Evolutionary conservation across 1,140 invertebrate species (phyloP), one percentile per base, ranked within the genome.

Genomic region (Lucilia cuprina): DNA sequence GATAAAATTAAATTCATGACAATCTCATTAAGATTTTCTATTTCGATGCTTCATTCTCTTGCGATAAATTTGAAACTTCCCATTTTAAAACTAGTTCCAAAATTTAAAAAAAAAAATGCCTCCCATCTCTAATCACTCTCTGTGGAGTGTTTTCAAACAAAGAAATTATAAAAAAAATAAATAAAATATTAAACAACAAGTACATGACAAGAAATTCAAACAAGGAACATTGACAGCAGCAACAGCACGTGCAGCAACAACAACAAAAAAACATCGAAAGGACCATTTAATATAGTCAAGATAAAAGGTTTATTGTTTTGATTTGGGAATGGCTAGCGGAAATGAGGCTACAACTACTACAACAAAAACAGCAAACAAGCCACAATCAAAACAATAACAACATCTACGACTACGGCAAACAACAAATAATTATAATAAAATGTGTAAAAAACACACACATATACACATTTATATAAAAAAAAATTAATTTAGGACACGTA

Each of bases 401-500:
- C 25, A 30, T 30, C 25, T 30, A 30, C 25, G 25, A 41, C 41
- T 41, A 41, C 41, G 7, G 7, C 41, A 41, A 60, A 60, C 50
- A 60, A 60, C 50, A 60, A 60, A 60, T 12, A 60, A 60, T 13
- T 10, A 60, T 60, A 60, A 60, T 60, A 60, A 60, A 60, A 60
- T 60, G 55, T n/a, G 7, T 17, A 14, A 60, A n/a, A 60, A 60
- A 70, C 19, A 70, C 25, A 30, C 25, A 30, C 25, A 21, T 10
- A 70, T 21, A 17, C 55, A 60, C 3, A 41, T 30, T 30, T 49
- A 0, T 55, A 21, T 25, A 21, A 70, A 70, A 70, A 9, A 19
- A 70, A 19, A 19, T 70, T 70, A 70, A 70, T 70, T 70, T 70
- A 70, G 65, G 65, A 70, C 65, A 25, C 65, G 65, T 70, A 70